Evolutionary conservation across 2,113 vertebrate species (phyloP).

Genomic region (Apeltes quadracus): DNA sequence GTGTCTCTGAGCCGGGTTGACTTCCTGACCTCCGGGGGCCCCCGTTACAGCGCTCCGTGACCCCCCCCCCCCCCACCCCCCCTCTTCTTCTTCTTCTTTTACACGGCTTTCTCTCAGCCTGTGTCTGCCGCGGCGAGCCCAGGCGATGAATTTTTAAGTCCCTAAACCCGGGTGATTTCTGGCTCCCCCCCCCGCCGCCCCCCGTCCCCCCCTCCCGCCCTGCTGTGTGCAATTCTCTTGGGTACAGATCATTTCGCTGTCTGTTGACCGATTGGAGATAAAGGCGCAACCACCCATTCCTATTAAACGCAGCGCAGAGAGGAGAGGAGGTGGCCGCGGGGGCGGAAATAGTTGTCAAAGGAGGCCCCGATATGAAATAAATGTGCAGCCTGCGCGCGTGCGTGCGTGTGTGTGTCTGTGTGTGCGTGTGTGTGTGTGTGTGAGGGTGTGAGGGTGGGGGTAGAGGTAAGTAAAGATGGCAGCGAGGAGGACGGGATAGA

Average conservation of each 20-base stretch:
- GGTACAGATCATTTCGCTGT: background rate
- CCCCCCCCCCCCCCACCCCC: slow-evolving; percentile 28
- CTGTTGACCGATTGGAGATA: slow-evolving; percentile 8
- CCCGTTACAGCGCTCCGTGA: slow-evolving; percentile 56
- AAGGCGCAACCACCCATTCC: slow-evolving; percentile 8
- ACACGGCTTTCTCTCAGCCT: slow-evolving; percentile 41
- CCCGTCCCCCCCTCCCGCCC: background rate
- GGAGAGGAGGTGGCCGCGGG: background rate
- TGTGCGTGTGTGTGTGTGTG: background rate
- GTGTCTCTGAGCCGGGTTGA: slow-evolving; percentile 62
- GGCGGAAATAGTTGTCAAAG: slow-evolving; percentile 25
- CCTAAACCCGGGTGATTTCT: slow-evolving; percentile 41
- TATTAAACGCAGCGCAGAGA: background rate
- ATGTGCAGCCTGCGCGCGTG: slow-evolving; percentile 1
- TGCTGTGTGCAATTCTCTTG: slow-evolving; percentile 16
- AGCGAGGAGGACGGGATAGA: slow-evolving; percentile 35
- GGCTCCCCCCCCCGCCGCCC: slow-evolving; percentile 2
- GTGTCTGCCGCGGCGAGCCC: slow-evolving; percentile 17
- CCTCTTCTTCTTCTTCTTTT: too few relatives aligned
- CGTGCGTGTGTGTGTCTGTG: background rate
- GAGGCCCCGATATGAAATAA: slow-evolving; percentile 24
- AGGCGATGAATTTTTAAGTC: slow-evolving; percentile 55
- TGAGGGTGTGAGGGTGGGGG: background rate
- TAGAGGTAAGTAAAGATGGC: slow-evolving; percentile 16
- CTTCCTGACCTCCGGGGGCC: slow-evolving; percentile 75